These are phyloP conservation scores for Drosophila ercepeae DNA, from an alignment of 1,140 invertebrate genomes.

Conservation along the genomic window DNA sequence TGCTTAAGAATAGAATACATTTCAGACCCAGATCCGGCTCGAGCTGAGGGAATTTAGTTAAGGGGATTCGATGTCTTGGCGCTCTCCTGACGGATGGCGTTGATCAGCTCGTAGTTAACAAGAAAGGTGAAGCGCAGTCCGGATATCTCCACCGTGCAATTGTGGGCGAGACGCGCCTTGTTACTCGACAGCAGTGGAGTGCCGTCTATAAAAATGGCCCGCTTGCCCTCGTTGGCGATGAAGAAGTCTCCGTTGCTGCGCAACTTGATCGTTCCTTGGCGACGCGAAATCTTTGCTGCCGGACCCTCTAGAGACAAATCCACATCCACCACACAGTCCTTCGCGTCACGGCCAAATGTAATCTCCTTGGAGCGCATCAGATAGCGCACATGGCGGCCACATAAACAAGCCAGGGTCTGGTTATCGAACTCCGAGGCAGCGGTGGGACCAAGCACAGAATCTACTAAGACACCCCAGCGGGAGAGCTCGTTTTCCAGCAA, in stretches of 20 bases:
- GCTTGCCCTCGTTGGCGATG: slow-evolving; percentile 96
- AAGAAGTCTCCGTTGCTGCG: slow-evolving; percentile 97
- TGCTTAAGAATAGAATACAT: slow-evolving; percentile 56
- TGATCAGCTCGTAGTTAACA: slow-evolving; percentile 96
- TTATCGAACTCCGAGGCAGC: slow-evolving; percentile 93
- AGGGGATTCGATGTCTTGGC: slow-evolving; percentile 87
- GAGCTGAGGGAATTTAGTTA: slow-evolving; percentile 51
- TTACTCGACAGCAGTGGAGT: slow-evolving; percentile 93
- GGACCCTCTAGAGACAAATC: slow-evolving; percentile 97
- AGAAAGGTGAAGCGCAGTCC: slow-evolving; percentile 96
- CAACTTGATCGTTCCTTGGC: slow-evolving; percentile 95
- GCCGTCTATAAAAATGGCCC: slow-evolving; percentile 97
- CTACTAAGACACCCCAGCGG: slow-evolving; percentile 97
- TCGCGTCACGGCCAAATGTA: slow-evolving; percentile 94
- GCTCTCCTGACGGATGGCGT: slow-evolving; percentile 92
- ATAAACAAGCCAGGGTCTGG: slow-evolving; percentile 96
- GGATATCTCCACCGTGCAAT: slow-evolving; percentile 97
- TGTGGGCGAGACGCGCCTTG: slow-evolving; percentile 95
- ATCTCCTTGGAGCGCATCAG: slow-evolving; percentile 98
- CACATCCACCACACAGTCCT: slow-evolving; percentile 96
- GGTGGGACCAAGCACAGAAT: slow-evolving; percentile 92
- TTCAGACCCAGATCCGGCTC: slow-evolving; percentile 6
- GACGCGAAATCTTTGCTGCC: slow-evolving; percentile 92
- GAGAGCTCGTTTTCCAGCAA: slow-evolving; percentile 94
- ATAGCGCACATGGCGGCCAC: slow-evolving; percentile 96